Base-by-base conservation (phyloP, 2,113 vertebrate genomes). In the Herpetotheres cachinnans region DNA sequence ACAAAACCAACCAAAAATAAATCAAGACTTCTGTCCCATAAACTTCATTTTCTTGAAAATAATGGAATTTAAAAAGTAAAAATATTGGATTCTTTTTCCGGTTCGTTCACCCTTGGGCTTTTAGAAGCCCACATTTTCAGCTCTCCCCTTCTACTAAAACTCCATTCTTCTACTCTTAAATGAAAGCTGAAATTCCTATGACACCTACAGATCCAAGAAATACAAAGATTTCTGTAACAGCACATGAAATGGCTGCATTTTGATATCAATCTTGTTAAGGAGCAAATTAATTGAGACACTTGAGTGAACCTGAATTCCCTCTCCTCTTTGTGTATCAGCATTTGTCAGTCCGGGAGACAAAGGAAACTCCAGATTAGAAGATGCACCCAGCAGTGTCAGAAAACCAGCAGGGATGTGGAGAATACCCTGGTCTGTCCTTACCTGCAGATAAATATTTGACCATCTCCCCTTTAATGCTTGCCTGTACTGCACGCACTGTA, bases 361-460 rank as follows among this genome's bases (percentile, higher is more conserved):
- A 49, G 65, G 5, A 7, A 26, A 19, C 30, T 3, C 49, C 56
- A 12, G 70, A 21, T 8, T 0, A 36, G 36, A 70, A 54, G 55
- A 17, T 3, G 80, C 40, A 5, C 61, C 40, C 6, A 6, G 27
- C 46, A n/a, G 36, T 4, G 18, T 11, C 26, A 18, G 32, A 32
- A 46, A 67, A 36, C 32, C 21, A 10, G 0, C 7, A 11, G 30
- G 42, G n/a, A 18, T 2, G 20, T 2, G 18, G 52, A 30, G 61
- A 34, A 24, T 0, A 9, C 32, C 42, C 13, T 1, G 30, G 19
- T 25, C 27, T 19, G 1, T 21, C 2, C 58, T 24, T 10, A 19
- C 54, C 50, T 6, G 21, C n/a, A 13, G 42, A 6, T 2, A 11
- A 29, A 10, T 10, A 25, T 6, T 11, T 6, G 25, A 4, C n/a